phyloP scores from a whole-genome alignment of 2,888 invertebrate genomes.

The Watsonalla cultraria region DNA sequence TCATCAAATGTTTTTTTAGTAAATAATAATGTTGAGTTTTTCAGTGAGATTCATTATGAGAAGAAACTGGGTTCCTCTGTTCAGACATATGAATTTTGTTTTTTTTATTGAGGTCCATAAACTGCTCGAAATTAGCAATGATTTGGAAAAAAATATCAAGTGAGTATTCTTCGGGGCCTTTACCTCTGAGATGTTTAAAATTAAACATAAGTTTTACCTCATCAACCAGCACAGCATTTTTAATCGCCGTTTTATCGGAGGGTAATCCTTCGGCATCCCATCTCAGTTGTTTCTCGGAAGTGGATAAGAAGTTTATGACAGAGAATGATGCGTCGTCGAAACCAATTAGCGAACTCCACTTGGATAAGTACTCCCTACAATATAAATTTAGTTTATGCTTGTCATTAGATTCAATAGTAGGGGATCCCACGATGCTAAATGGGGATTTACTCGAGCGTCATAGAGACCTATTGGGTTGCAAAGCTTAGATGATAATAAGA shows the following conservation, averaged over 20 bases:
- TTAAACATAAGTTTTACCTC: conserved; percentile 69
- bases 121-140: too few species aligned
- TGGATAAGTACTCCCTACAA: conserved; percentile 56
- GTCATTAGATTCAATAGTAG: not conserved
- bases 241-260: conserved; percentile 86
- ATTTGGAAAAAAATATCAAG: too few species aligned
- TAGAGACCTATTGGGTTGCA: too few species aligned
- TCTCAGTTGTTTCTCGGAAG: conserved; percentile 82
- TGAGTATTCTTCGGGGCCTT: too few species aligned
- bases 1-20: not conserved
- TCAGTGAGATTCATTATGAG: not conserved
- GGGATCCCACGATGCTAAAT: too few species aligned
- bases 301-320: conserved; percentile 57
- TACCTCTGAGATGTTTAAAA: too few species aligned
- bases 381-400: not conserved
- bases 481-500: too few species aligned
- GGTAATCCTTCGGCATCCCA: conserved; percentile 94
- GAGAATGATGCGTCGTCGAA: conserved; percentile 56
- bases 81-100: too few species aligned
- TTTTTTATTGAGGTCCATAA: too few species aligned
- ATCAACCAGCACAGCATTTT: conserved; percentile 89
- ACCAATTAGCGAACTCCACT: conserved; percentile 70
- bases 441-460: too few species aligned
- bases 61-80: too few species aligned
- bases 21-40: not conserved